Evolutionary conservation across 2,113 vertebrate genomes (phyloP).

Genomic region (Dromas ardeola): DNA sequence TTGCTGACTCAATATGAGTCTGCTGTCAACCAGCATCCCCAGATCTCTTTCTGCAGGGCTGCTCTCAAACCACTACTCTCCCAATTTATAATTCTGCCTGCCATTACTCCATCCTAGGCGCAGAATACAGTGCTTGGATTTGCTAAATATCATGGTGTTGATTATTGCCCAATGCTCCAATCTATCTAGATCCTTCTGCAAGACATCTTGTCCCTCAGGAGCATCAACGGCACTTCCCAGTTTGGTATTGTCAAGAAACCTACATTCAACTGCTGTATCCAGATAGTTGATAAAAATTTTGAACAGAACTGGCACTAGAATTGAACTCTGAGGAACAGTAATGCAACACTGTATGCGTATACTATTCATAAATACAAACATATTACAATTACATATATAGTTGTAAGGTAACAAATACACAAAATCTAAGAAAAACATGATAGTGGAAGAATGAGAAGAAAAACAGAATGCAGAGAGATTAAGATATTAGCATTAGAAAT

Average conservation of each 20-base stretch:
- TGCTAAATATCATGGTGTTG: background rate
- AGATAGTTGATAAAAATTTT: background rate
- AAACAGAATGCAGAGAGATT: background rate
- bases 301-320: background rate
- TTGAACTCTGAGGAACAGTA: background rate
- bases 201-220: background rate
- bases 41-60: background rate
- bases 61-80: background rate
- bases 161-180: background rate
- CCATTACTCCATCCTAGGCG: no score
- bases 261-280: background rate
- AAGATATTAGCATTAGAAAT: background rate
- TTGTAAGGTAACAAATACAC: background rate
- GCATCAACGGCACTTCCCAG: background rate
- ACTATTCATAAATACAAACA: background rate
- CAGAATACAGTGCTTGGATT: background rate
- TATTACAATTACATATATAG: background rate
- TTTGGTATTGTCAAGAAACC: background rate
- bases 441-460: background rate
- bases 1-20: background rate
- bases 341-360: background rate
- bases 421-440: background rate
- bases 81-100: fast-evolving
- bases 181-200: background rate
- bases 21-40: background rate